phyloP scores from a whole-genome alignment of 2,888 invertebrate species.

The Andrena flavipes region DNA sequence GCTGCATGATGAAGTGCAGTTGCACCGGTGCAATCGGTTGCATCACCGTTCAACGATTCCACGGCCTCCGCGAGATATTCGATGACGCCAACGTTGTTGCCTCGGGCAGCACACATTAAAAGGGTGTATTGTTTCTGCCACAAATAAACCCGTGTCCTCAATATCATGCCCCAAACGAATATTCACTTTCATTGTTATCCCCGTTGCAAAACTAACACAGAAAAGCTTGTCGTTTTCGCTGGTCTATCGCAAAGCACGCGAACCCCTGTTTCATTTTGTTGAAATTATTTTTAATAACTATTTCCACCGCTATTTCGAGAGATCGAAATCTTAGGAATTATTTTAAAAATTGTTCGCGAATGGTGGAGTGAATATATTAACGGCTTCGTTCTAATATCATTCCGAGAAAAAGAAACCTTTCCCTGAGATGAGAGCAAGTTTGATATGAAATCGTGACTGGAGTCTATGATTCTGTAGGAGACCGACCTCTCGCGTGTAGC shows the following conservation, averaged over 20 bases:
- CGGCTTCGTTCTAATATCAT: background rate
- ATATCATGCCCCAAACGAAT: background rate
- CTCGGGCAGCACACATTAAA: conserved; percentile 91
- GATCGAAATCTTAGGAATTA: background rate
- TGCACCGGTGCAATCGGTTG: conserved; percentile 89
- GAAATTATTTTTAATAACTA: too few species aligned
- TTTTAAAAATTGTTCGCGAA: background rate
- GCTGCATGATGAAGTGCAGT: conserved; percentile 92
- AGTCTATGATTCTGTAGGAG: conserved; percentile 1
- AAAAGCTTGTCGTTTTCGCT: background rate
- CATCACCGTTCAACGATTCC: conserved; percentile 87
- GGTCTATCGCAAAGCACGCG: background rate
- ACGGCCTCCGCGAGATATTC: conserved; percentile 87
- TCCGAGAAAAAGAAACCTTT: background rate
- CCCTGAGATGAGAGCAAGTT: background rate
- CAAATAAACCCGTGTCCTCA: conserved; percentile 31
- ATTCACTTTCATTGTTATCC: conserved; percentile 7
- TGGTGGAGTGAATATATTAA: background rate
- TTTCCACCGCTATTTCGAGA: too few species aligned
- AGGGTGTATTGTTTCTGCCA: conserved; percentile 90
- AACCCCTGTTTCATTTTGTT: background rate
- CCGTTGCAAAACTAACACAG: background rate
- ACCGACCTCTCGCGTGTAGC: background rate
- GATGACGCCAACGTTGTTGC: conserved; percentile 88
- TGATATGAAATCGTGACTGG: conserved; percentile 13